Conservation (phyloP, 2,113 vertebrate species). For the Seriola aureovittata region DNA sequence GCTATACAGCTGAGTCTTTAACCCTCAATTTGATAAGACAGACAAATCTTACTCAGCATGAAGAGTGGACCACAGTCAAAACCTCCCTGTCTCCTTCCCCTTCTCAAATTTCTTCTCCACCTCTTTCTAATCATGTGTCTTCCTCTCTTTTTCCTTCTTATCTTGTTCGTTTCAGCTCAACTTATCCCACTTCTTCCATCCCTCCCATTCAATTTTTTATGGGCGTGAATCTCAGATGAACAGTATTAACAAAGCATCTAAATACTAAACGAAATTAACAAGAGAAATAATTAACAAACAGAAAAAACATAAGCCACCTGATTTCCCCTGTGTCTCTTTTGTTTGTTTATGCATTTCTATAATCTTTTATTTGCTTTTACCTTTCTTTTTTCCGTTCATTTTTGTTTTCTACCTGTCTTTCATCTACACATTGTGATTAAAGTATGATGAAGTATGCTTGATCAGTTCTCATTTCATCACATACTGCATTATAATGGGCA, state of each 20-base stretch:
- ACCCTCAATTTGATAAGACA: constrained; percentile 64
- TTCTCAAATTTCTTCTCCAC: background rate
- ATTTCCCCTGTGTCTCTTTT: constrained; percentile 74
- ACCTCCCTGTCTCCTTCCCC: background rate
- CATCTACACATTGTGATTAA: constrained; percentile 12
- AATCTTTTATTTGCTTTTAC: constrained; percentile 31
- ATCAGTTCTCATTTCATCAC: background rate
- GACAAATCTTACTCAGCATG: constrained; percentile 56
- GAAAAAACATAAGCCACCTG: constrained; percentile 65
- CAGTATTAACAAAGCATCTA: constrained; percentile 56
- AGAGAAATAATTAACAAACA: constrained; percentile 73
- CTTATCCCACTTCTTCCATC: constrained; percentile 16
- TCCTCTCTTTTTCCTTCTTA: constrained; percentile 3
- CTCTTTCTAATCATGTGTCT: constrained; percentile 14
- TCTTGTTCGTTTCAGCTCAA: constrained; percentile 18
- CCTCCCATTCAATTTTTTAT: constrained; percentile 55
- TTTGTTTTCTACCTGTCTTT: background rate
- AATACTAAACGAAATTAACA: constrained; percentile 67
- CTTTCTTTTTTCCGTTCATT: background rate
- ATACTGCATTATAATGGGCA: constrained; percentile 1
- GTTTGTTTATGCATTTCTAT: constrained; percentile 51
- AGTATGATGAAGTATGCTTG: background rate
- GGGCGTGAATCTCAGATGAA: constrained; percentile 67
- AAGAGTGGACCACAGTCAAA: constrained; percentile 41
- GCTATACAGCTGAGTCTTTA: constrained; percentile 52